These are phyloP conservation scores for Zeugodacus cucurbitae DNA, from an alignment of 1,140 invertebrate species.

Conservation along the genomic window DNA sequence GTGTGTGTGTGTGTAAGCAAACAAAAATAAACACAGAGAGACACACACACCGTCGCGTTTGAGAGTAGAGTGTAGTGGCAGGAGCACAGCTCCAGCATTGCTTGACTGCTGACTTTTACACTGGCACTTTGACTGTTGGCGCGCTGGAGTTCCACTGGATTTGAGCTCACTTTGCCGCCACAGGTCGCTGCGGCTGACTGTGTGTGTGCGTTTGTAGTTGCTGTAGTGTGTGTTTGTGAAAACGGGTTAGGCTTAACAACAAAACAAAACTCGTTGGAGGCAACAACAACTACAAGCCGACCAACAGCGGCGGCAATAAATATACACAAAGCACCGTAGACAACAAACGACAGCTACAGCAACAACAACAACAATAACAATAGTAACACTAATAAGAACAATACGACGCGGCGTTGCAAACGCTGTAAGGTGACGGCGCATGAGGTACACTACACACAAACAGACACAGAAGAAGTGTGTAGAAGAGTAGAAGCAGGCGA, in stretches of 20 bases:
- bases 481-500: background rate
- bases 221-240: constrained; percentile 1
- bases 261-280: background rate
- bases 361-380: background rate
- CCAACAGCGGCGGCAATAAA: constrained; percentile 25
- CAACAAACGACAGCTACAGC: background rate
- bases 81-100: background rate
- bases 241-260: constrained; percentile 15
- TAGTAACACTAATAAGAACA: background rate
- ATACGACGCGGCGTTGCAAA: background rate
- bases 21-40: background rate
- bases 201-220: background rate
- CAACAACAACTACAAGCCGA: background rate
- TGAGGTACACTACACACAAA: background rate
- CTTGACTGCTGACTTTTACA: constrained; percentile 21
- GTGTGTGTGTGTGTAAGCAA: background rate
- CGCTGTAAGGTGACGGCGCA: background rate
- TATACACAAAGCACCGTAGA: constrained; percentile 33
- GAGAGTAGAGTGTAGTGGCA: background rate
- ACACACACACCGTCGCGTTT: background rate
- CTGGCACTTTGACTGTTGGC: background rate
- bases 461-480: background rate
- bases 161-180: background rate
- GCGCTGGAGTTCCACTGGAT: background rate
- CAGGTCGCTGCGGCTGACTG: background rate